A percentile compares a stretch with the other conserved stretches of the same genome.
These are phyloP conservation scores for Drosophila helvetica DNA, from an alignment of 2,888 invertebrate genomes.

Conservation along the genomic window DNA sequence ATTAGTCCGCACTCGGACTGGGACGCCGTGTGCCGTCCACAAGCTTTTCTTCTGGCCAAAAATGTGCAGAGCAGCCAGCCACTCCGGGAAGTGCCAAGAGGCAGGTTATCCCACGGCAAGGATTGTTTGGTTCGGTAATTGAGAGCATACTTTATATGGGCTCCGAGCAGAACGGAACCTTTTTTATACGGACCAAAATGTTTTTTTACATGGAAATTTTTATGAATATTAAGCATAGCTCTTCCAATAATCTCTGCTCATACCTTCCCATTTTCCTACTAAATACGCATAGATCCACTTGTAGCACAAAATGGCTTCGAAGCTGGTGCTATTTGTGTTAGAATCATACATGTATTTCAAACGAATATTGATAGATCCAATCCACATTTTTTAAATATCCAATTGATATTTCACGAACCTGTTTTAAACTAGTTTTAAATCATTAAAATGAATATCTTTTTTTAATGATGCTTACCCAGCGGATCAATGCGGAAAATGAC, in stretches of 20 bases:
- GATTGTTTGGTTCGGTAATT: constrained; percentile 62
- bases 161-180: constrained; percentile 1
- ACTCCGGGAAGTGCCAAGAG: constrained; percentile 2
- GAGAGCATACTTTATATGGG: constrained; percentile 65
- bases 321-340: too few relatives aligned
- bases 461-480: constrained; percentile 82
- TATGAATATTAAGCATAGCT: constrained; percentile 48
- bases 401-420: not conserved
- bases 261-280: not conserved
- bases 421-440: too few relatives aligned
- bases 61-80: constrained; percentile 5
- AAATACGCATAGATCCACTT: not conserved
- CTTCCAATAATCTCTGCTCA: not conserved
- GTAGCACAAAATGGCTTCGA: not conserved
- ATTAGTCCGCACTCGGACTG: constrained; percentile 24
- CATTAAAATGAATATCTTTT: too few relatives aligned
- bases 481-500: constrained; percentile 83
- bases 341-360: too few relatives aligned
- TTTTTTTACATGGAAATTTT: constrained; percentile 27
- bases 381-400: too few relatives aligned
- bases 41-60: constrained; percentile 19
- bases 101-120: constrained; percentile 34
- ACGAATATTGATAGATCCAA: too few relatives aligned
- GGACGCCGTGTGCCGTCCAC: constrained; percentile 39
- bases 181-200: constrained; percentile 46